Evolutionary conservation across 2,113 vertebrate species (phyloP), one percentile per base, ranked within the genome.

Genomic region (Typhlomys cinereus): DNA sequence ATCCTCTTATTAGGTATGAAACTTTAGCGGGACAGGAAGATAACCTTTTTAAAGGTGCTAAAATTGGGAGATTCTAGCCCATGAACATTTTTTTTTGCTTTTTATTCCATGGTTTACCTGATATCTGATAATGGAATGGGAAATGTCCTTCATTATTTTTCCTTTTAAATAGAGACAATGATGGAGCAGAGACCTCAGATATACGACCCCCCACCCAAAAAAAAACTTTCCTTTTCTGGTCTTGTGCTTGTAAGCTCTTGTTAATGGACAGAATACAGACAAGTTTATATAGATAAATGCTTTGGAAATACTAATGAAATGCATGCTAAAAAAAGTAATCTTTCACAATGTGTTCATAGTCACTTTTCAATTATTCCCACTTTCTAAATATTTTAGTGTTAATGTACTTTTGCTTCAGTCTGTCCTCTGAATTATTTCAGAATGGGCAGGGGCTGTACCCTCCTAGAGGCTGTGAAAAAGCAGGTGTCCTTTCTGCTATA

Each of bases 401-500:
- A 83, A 92, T 83, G 75, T 96, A 78, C 71, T 52, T 88, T 92
- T 79, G 83, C 36, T 84, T 31, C 39, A 71, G 71, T 15, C 36
- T 92, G 93, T 75, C 85, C 69, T 96, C 54, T 91, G 89, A 95
- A 95, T 96, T 97, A 96, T 97, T 97, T 97, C 89, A 87, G 93
- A 97, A 94, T 88, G 74, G 95, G 75, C 84, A 75, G 74, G 86
- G 92, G n/a, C 89, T 79, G 54, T 86, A 95, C 90, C 34, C 50
- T 97, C 93, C 96, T 89, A 15, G 94, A 97, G 89, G 92, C 95
- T 95, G 71, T 64, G 76, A 93, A 96, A 93, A 61, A 95, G 95
- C 96, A 98, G 97, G 97, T 94, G 94, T 96, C 70, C 95, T 94
- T 94, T 97, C 88, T 95, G 90, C 96, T 89, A 52, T 74, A 92